A percentile compares a stretch with the other conserved stretches of the same genome.
Evolutionary conservation across 2,113 vertebrate species (phyloP).

Genomic region (Scopus umbretta): DNA sequence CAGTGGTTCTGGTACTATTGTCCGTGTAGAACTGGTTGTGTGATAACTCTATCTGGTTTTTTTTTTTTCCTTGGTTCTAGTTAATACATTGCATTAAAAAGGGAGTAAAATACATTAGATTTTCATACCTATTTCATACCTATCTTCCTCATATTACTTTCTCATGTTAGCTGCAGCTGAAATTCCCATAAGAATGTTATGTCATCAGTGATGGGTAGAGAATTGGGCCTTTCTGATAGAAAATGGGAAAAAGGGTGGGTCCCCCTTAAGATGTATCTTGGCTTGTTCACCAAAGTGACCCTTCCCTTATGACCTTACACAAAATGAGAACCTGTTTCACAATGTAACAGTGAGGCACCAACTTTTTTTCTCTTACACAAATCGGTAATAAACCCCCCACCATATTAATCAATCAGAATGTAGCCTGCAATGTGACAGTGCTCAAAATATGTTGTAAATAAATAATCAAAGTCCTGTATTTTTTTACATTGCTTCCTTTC

Average conservation of each 20-base stretch:
- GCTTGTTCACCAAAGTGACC: not conserved
- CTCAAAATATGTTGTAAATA: not conserved
- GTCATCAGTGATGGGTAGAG: not conserved
- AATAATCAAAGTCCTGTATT: not conserved
- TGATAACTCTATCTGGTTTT: not conserved
- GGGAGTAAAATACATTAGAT: not conserved
- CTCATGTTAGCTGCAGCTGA: not conserved
- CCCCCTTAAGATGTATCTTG: not conserved
- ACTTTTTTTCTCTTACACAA: not conserved
- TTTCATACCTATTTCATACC: not conserved
- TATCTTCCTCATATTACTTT: not conserved
- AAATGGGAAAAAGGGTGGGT: not conserved
- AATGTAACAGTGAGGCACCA: not conserved
- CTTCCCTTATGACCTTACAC: not conserved
- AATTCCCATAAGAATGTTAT: not conserved
- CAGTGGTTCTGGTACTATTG: not conserved
- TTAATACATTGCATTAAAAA: not conserved
- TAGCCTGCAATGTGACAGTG: not conserved
- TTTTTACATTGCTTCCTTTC: not conserved
- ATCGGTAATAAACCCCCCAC: not conserved
- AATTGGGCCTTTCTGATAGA: not conserved
- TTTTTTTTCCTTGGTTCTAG: not conserved
- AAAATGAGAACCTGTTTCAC: not conserved
- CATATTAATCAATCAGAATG: not conserved
- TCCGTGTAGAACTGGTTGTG: not conserved